phyloP scores from a whole-genome alignment of 2,113 vertebrate species.

The Thinocorus orbignyianus region DNA sequence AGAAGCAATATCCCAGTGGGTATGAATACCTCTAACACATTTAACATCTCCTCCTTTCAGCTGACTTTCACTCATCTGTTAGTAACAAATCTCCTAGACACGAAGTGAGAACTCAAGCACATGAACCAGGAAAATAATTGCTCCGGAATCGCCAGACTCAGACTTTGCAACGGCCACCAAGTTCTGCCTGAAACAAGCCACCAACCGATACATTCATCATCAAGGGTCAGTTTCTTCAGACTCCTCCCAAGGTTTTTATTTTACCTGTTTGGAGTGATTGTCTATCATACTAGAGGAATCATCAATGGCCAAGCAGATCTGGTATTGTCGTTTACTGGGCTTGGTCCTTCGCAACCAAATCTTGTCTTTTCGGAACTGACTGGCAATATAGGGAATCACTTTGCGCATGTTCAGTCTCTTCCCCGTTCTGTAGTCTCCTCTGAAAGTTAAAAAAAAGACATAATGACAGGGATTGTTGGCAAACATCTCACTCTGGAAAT shows the following conservation, averaged over 20 bases:
- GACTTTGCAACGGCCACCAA: not conserved
- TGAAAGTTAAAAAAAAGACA: constrained; percentile 48
- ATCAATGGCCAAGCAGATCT: constrained; percentile 95
- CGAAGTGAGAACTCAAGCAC: not conserved
- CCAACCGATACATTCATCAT: not conserved
- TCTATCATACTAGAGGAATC: constrained; percentile 98
- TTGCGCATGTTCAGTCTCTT: constrained; percentile 98
- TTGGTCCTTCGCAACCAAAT: constrained; percentile 98
- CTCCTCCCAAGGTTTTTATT: not conserved
- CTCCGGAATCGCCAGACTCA: not conserved
- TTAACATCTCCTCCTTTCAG: not conserved
- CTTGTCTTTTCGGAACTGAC: constrained; percentile 97
- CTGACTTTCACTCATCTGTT: not conserved
- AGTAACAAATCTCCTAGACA: not conserved
- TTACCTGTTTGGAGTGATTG: constrained; percentile 98
- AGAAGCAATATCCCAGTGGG: not conserved
- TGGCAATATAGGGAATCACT: constrained; percentile 97
- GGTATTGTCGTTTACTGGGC: constrained; percentile 96
- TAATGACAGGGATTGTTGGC: not conserved
- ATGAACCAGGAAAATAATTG: not conserved
- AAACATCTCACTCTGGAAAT: not conserved
- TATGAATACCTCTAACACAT: not conserved
- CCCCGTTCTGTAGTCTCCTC: constrained; percentile 95
- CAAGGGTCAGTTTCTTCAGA: not conserved
- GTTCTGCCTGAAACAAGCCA: not conserved